Conservation (phyloP, 2,113 vertebrate species). For the Rhadina sibilatrix region DNA sequence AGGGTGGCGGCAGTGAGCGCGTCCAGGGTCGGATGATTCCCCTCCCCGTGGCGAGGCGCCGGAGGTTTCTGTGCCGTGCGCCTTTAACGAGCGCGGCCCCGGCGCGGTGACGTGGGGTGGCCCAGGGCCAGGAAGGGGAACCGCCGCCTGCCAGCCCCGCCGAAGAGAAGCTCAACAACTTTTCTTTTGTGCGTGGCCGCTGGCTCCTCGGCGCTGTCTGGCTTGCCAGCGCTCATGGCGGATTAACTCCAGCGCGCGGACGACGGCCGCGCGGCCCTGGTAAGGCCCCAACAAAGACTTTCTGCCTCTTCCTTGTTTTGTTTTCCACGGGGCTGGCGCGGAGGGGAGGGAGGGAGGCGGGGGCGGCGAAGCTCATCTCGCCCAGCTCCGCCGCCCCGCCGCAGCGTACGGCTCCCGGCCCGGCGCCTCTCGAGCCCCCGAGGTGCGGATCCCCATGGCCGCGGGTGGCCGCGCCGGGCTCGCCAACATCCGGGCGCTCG, state of each 20-base stretch:
- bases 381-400: not conserved
- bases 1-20: not conserved
- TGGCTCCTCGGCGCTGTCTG: not conserved
- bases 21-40: not conserved
- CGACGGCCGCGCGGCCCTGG: not conserved
- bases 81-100: not conserved
- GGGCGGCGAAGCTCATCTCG: not conserved
- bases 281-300: conserved; percentile 14
- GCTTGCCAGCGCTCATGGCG: not conserved
- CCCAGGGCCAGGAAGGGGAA: not conserved
- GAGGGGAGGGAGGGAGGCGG: not conserved
- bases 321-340: not conserved
- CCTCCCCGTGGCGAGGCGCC: not conserved
- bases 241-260: not conserved
- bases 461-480: not conserved
- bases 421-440: not conserved
- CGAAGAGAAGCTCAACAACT: conserved; percentile 1
- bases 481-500: not conserved
- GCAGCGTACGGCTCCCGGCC: not conserved
- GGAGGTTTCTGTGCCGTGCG: not conserved
- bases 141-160: not conserved
- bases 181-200: conserved; percentile 28
- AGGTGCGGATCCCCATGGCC: not conserved
- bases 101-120: not conserved
- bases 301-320: not conserved